Evolutionary conservation across 2,797 vertebrate genomes (phyloP).

Genomic region (Galagoides demidoff): DNA sequence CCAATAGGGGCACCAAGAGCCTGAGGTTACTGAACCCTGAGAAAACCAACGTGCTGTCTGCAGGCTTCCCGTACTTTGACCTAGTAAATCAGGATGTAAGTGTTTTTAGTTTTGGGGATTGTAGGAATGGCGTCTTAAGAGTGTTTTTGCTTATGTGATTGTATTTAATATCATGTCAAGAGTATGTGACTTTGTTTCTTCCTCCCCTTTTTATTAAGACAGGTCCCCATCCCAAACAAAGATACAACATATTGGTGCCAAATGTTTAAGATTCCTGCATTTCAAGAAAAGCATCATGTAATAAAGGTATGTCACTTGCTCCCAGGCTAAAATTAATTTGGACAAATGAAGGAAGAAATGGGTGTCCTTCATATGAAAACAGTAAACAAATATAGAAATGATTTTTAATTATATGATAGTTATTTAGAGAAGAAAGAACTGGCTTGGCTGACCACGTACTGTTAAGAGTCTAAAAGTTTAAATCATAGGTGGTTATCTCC

Average conservation of each 20-base stretch:
- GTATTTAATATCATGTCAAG: background rate
- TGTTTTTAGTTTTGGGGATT: conserved; percentile 73
- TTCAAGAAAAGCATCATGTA: conserved; percentile 91
- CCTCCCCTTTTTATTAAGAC: conserved; percentile 88
- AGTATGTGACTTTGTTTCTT: conserved; percentile 66
- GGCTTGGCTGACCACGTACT: background rate
- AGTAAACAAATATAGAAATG: background rate
- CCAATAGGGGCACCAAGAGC: conserved; percentile 91
- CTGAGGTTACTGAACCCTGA: conserved; percentile 90
- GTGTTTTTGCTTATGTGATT: background rate
- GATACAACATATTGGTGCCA: conserved; percentile 95
- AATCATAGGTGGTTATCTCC: background rate
- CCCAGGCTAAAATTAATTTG: background rate
- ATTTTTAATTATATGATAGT: conserved; percentile 1
- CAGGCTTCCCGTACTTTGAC: conserved; percentile 86
- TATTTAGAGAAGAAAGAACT: background rate
- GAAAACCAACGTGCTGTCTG: conserved; percentile 80
- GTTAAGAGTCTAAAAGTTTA: conserved; percentile 17
- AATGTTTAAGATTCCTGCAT: conserved; percentile 91
- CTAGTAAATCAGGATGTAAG: conserved; percentile 91
- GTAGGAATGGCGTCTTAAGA: background rate
- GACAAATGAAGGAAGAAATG: background rate
- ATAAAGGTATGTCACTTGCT: conserved; percentile 88
- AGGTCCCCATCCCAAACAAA: conserved; percentile 92
- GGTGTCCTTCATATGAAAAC: background rate